These are phyloP conservation scores for Lamprotornis superbus DNA, from an alignment of 2,113 vertebrate species.

Conservation along the genomic window DNA sequence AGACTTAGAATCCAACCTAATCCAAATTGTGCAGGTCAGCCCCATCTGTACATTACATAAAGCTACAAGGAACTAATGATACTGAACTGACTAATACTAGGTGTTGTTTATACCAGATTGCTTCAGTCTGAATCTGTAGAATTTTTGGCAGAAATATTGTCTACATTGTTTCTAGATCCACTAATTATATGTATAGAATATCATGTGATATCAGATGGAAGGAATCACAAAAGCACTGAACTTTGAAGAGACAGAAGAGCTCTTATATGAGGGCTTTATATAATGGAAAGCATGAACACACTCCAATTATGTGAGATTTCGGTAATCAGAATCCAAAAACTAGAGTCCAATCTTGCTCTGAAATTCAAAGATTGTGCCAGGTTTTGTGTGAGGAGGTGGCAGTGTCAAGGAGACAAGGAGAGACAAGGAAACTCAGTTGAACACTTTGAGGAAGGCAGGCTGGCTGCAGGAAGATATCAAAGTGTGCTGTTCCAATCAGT, in stretches of 20 bases:
- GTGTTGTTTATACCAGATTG: background rate
- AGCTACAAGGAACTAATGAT: background rate
- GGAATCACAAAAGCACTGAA: background rate
- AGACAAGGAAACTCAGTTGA: background rate
- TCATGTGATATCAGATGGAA: background rate
- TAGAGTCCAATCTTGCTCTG: background rate
- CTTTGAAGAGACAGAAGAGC: background rate
- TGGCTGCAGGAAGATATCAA: background rate
- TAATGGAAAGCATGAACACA: background rate
- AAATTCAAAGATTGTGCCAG: background rate
- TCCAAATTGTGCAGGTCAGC: background rate
- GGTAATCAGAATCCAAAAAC: background rate
- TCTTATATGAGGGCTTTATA: background rate
- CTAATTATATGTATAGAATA: background rate
- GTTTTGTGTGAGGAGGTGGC: background rate
- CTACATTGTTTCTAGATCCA: background rate
- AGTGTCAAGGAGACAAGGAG: background rate
- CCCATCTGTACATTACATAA: background rate
- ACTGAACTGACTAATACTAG: background rate
- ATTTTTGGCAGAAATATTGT: background rate
- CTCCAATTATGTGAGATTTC: background rate
- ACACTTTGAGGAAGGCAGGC: background rate
- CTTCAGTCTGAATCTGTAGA: background rate
- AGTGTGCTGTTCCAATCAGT: background rate
- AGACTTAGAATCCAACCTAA: background rate